Percentiles rank a stretch among this genome's conserved stretches.
phyloP scores from a whole-genome alignment of 2,113 vertebrate species.

The Euleptes europaea region DNA sequence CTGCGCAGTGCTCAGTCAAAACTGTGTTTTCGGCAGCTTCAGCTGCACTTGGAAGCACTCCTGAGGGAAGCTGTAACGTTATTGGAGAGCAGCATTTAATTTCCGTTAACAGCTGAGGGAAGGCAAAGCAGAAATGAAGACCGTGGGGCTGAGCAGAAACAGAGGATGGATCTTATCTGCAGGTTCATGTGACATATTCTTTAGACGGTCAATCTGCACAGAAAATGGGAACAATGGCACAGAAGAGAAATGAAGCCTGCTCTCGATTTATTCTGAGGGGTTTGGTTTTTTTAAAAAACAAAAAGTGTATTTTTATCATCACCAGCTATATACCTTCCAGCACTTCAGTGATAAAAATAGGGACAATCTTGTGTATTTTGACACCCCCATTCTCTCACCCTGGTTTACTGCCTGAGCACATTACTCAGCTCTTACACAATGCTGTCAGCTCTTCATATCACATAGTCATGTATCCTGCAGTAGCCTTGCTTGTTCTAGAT shows the following conservation, averaged over 20 bases:
- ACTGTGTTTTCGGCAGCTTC: constrained; percentile 5
- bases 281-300: too few relatives aligned
- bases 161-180: background rate
- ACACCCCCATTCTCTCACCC: background rate
- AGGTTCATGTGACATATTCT: background rate
- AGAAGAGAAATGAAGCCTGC: background rate
- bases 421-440: background rate
- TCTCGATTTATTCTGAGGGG: too few relatives aligned
- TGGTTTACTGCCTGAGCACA: background rate
- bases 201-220: background rate
- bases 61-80: background rate
- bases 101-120: background rate
- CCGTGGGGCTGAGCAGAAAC: background rate
- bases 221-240: background rate
- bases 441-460: background rate
- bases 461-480: background rate
- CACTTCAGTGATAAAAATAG: background rate
- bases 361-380: background rate
- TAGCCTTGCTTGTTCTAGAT: background rate
- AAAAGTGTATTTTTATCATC: background rate
- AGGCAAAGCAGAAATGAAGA: background rate
- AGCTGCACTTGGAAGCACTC: background rate
- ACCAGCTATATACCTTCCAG: background rate
- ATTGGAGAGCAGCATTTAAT: background rate
- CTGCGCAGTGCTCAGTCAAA: background rate